Evolutionary conservation across 2,888 invertebrate species (phyloP).

Genomic region (Drosophila pegasa): DNA sequence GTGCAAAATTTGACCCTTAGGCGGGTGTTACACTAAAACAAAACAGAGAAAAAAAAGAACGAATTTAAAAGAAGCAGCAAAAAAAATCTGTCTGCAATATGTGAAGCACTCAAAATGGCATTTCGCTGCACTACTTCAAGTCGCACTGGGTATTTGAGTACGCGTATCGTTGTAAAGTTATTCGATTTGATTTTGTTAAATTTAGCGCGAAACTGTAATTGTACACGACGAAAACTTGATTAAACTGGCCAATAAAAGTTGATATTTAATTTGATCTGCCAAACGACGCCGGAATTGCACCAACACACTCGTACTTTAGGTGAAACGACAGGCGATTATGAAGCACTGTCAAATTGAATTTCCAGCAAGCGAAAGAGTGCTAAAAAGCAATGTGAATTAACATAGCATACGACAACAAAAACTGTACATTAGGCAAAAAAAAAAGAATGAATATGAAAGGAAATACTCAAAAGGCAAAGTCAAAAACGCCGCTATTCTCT

Average conservation of each 20-base stretch:
- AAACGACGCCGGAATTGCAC: too few relatives aligned
- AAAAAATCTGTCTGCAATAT: conserved; percentile 33
- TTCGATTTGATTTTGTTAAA: not conserved
- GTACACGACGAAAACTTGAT: not conserved
- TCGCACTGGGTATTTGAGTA: conserved; percentile 11
- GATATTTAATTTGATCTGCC: too few relatives aligned
- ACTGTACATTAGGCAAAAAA: conserved; percentile 1
- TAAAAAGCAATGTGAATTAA: not conserved
- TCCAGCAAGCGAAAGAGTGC: not conserved
- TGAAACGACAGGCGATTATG: not conserved
- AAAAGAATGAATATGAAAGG: not conserved
- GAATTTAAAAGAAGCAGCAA: conserved; percentile 8
- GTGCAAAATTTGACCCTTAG: conserved; percentile 67
- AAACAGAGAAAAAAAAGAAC: conserved; percentile 21
- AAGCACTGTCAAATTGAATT: not conserved
- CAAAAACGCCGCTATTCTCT: not conserved
- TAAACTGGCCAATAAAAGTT: too few relatives aligned
- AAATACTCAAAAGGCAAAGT: not conserved
- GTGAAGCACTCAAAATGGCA: conserved; percentile 40
- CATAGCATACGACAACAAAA: not conserved
- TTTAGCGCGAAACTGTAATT: too few relatives aligned
- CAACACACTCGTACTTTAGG: not conserved
- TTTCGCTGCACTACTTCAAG: conserved; percentile 20
- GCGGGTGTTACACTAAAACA: conserved; percentile 51
- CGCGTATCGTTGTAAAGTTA: not conserved